Evolutionary conservation across 2,888 invertebrate genomes (phyloP).

Genomic region (Eilema depressum): DNA sequence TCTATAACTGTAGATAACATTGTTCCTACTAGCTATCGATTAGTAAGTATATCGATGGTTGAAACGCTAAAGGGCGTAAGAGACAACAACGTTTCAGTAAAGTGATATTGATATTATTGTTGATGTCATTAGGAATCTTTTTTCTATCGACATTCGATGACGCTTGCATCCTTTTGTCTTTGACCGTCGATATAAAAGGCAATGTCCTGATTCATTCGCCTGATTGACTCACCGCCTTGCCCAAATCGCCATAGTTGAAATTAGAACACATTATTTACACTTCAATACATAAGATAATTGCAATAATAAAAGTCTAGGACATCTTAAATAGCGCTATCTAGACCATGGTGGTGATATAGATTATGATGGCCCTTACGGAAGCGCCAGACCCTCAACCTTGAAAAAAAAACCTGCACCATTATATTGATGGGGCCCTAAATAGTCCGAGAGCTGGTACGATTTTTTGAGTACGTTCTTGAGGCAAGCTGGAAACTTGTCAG

Average conservation of each 20-base stretch:
- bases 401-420: too few species aligned
- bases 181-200: not conserved
- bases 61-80: not conserved
- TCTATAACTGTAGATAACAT: not conserved
- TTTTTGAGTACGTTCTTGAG: too few species aligned
- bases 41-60: not conserved
- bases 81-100: not conserved
- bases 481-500: too few species aligned
- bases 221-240: not conserved
- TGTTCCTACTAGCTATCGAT: not conserved
- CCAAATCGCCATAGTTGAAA: not conserved
- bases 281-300: not conserved
- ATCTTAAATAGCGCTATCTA: too few species aligned
- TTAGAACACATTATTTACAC: not conserved
- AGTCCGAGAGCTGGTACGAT: too few species aligned
- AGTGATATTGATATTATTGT: not conserved
- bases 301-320: too few species aligned
- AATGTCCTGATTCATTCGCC: conserved; percentile 1
- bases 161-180: not conserved
- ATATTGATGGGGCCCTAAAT: too few species aligned
- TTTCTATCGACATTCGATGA: not conserved
- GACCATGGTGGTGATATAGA: too few species aligned
- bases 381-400: too few species aligned
- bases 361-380: too few species aligned
- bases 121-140: not conserved